Conservation (phyloP, 2,888 invertebrate genomes). For the Cyclophora punctaria region DNA sequence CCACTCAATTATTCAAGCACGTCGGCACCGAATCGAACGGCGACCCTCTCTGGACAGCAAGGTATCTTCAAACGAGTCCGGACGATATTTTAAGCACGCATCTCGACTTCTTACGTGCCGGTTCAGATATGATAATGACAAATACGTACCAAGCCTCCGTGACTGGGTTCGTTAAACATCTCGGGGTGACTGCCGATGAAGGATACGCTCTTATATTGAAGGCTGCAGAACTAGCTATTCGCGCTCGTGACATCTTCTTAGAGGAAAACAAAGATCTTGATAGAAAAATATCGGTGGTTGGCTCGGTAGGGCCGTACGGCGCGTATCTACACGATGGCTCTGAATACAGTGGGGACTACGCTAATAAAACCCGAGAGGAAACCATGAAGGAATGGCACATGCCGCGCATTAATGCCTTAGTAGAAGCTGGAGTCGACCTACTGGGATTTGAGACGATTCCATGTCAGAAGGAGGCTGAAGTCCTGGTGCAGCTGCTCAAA, state of each 20-base stretch:
- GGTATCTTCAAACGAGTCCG: constrained; percentile 84
- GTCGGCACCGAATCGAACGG: constrained; percentile 82
- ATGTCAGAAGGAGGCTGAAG: constrained; percentile 85
- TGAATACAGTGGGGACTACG: constrained; percentile 90
- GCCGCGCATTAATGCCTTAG: constrained; percentile 83
- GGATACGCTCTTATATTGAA: constrained; percentile 81
- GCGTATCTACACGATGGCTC: constrained; percentile 91
- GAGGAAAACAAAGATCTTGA: constrained; percentile 49
- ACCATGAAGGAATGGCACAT: constrained; percentile 87
- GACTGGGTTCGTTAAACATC: constrained; percentile 82
- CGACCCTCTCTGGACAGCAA: constrained; percentile 91
- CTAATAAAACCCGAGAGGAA: constrained; percentile 74
- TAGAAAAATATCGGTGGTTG: constrained; percentile 79
- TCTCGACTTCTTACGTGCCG: constrained; percentile 86
- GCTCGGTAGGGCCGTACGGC: constrained; percentile 94
- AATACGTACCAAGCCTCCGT: constrained; percentile 92
- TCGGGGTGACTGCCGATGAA: constrained; percentile 79
- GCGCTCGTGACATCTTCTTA: constrained; percentile 77
- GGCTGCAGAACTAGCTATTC: constrained; percentile 82
- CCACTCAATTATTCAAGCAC: constrained; percentile 83
- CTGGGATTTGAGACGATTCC: constrained; percentile 95
- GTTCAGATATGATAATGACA: constrained; percentile 90
- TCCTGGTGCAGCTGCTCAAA: constrained; percentile 83
- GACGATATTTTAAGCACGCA: constrained; percentile 85
- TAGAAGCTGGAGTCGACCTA: constrained; percentile 87